These are phyloP conservation scores for Gastrophryne carolinensis DNA, from an alignment of 2,797 vertebrate species.

Conservation along the genomic window DNA sequence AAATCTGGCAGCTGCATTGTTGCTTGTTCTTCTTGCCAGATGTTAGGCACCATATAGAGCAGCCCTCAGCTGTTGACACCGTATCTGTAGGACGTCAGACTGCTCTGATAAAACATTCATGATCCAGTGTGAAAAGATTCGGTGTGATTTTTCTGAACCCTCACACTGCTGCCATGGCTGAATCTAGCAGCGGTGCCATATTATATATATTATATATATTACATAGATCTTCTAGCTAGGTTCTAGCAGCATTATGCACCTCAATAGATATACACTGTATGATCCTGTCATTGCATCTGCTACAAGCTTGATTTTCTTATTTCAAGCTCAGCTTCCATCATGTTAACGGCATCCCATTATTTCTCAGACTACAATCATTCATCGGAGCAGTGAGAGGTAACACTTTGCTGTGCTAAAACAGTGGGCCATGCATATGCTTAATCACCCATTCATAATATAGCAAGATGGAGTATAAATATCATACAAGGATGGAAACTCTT, in stretches of 20 bases:
- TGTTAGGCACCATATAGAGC: not conserved
- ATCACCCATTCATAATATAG: slow-evolving; percentile 26
- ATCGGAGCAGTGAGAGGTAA: slow-evolving; percentile 22
- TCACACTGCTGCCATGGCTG: not conserved
- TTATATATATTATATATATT: no score
- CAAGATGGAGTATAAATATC: not conserved
- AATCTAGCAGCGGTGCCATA: not conserved
- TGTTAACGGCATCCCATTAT: slow-evolving; percentile 20
- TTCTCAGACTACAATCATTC: slow-evolving; percentile 7
- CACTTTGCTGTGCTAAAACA: not conserved
- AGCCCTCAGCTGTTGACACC: slow-evolving; percentile 11
- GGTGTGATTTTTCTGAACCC: slow-evolving; percentile 25
- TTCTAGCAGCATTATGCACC: not conserved
- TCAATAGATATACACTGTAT: no score
- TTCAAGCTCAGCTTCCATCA: not conserved
- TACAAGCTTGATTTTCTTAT: not conserved
- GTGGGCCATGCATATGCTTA: slow-evolving; percentile 12
- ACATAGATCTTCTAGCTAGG: not conserved
- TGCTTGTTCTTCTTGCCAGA: not conserved
- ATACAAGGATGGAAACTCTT: no score
- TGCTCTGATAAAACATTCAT: slow-evolving; percentile 44
- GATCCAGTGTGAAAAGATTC: slow-evolving; percentile 23
- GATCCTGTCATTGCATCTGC: not conserved
- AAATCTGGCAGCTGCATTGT: not conserved
- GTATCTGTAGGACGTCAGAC: slow-evolving; percentile 28